Evolutionary conservation across 2,797 vertebrate species (phyloP).

Genomic region (Octomys mimax): DNA sequence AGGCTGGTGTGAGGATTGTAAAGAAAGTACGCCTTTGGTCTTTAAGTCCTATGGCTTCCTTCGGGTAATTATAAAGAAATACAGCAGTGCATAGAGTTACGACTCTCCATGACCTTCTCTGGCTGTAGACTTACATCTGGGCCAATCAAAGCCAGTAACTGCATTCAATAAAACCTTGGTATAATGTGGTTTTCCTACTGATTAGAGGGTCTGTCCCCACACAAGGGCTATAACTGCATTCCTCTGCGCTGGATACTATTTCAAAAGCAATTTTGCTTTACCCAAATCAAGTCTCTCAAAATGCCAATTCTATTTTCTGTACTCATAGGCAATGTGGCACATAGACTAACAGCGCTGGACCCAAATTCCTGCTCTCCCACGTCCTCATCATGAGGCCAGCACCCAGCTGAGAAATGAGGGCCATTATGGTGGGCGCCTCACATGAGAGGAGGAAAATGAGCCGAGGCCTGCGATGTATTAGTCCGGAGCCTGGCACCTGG

Average conservation of each 20-base stretch:
- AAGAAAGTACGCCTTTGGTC: constrained; percentile 62
- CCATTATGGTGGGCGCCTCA: neutral
- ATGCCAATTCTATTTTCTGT: constrained; percentile 47
- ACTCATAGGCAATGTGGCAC: neutral
- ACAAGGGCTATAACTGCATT: neutral
- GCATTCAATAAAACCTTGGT: constrained; percentile 26
- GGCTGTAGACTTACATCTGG: neutral
- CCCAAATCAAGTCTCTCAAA: constrained; percentile 60
- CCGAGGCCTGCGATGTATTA: neutral
- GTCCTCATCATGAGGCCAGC: neutral
- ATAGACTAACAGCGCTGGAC: neutral
- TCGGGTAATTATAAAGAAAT: constrained; percentile 79
- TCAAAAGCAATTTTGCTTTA: constrained; percentile 67
- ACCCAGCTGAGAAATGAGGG: constrained; percentile 2
- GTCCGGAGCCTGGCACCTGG: constrained; percentile 12
- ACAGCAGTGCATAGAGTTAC: neutral
- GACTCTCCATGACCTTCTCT: neutral
- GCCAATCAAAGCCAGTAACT: neutral
- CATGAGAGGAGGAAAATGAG: neutral
- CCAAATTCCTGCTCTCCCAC: neutral
- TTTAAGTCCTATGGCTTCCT: constrained; percentile 61
- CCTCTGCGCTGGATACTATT: constrained; percentile 56
- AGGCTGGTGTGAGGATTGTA: constrained; percentile 57
- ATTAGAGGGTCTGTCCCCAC: neutral
- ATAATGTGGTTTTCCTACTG: constrained; percentile 22